A percentile compares a stretch with the other conserved stretches of the same genome.
phyloP scores from a whole-genome alignment of 2,888 invertebrate species.

The Patella ulyssiponensis region DNA sequence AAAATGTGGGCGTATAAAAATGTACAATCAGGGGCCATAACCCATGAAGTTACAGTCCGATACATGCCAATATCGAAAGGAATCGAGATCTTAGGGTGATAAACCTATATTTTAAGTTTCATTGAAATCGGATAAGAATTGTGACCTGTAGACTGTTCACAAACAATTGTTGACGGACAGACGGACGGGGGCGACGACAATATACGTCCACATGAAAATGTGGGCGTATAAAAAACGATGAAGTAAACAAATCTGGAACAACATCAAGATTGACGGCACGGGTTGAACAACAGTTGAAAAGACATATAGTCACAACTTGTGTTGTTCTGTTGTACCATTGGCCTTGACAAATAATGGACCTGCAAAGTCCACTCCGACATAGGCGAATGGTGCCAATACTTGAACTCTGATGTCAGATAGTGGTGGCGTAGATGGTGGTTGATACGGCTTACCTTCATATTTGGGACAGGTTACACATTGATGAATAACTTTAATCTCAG shows the following conservation, averaged over 20 bases:
- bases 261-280: neutral
- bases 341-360: neutral
- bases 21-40: no score
- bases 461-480: slow-evolving; percentile 2
- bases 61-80: no score
- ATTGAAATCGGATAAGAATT: no score
- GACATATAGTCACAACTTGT: neutral
- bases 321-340: neutral
- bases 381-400: neutral
- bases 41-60: no score
- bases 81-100: no score
- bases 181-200: no score
- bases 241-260: neutral
- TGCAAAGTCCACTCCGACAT: slow-evolving; percentile 18
- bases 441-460: slow-evolving; percentile 14
- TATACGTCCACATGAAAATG: no score
- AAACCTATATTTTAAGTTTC: no score
- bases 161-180: no score
- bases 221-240: neutral
- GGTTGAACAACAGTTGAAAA: neutral
- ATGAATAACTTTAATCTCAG: neutral
- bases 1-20: no score
- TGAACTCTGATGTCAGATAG: slow-evolving; percentile 13
- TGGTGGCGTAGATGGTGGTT: slow-evolving; percentile 2
- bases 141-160: no score